Evolutionary conservation across 2,888 invertebrate genomes (phyloP), one percentile per base, ranked within the genome.

Genomic region (Trachelus iudaicus): DNA sequence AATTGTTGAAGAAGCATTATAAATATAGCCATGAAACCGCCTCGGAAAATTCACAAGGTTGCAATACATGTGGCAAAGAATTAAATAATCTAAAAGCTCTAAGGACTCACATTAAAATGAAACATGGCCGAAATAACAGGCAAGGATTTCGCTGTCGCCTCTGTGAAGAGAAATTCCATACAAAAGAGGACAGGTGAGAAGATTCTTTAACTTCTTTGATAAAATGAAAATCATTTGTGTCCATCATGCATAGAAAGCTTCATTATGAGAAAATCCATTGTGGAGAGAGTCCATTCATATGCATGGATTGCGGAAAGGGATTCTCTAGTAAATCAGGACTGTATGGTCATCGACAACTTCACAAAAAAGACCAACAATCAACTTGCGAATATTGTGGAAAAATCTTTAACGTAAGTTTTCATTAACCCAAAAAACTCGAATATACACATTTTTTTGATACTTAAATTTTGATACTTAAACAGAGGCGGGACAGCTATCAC

Each of bases 281-380:
- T 0, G 93, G 93, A 0, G 92, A 92, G 69, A 92, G 92, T 68
- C 93, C 93, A 23, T 94, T 92, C 87, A 92, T 92, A 81, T 94
- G 94, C 81, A 80, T 87, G 0, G 92, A 92, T 77, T 94, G 94
- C 81, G 93, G 93, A 73, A 93, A 94, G 82, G 93, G 93, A 1
- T 94, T 93, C 89, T 93, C 92, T 79, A 93, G 93, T 89, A 94
- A 93, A 84, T 93, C 93, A 0, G 93, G 93, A 0, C 89, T 94
- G 31, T 93, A 94, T 86, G 92, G 93, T 87, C 94, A 94, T 88
- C 92, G 92, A 76, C 92, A 93, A 77, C 92, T 93, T 34, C 93
- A 93, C 80, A 87, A 89, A 81, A 91, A 92, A 0, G 91, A 92
- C 83, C 92, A 92, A 73, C 90, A 92, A 40, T 77, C 77, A 84